Base-by-base conservation (phyloP, 1,140 invertebrate genomes). In the Panagrolaimus sp. region DNA sequence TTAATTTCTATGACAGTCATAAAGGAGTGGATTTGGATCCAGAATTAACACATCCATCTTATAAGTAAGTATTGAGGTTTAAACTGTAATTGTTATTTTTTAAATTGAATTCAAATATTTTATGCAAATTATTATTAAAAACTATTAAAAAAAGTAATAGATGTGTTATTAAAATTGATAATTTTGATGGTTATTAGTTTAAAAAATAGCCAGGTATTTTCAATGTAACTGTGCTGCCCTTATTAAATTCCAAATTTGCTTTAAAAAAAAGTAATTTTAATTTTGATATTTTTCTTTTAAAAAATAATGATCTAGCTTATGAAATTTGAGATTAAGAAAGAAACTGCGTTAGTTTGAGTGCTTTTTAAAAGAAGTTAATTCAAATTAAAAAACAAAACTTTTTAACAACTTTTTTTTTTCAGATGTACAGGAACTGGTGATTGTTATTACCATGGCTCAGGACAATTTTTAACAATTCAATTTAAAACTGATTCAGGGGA, bases 1-100 rank as follows among this genome's bases (percentile, higher is more conserved):
- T 73, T 32, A 32, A 58, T 24, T 73, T 73, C 58, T 68, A 68
- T 47, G 72, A 73, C 15, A 62, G 47, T 17, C 43, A 72, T n/a
- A 17, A 43, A 9, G 44, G 44, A 12, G 38, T 65, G 17, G 38
- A 43, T 46, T 46, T 65, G 62, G 46, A 67, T 17, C 26, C 17
- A 14, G 45, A 67, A 24, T 21, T 62, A 7, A 5, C 5, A 14
- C 21, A 67, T 43, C 17, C 45, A n/a, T 63, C 66, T 32, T 64
- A 21, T 21, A 67, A 24, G 66, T 63, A 24, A 10, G 66, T 63
- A 55, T n/a, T 9, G n/a, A 5, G 14, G 7, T 52, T 52, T 14
- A 52, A 52, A 52, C 14, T n/a, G n/a, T n/a, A n/a, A n/a, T n/a
- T 24, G 48, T 52, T 52, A 21, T n/a, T 52, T 52, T 52, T n/a